Evolutionary conservation across 1,140 invertebrate species (phyloP).

Genomic region (Listronotus bonariensis): DNA sequence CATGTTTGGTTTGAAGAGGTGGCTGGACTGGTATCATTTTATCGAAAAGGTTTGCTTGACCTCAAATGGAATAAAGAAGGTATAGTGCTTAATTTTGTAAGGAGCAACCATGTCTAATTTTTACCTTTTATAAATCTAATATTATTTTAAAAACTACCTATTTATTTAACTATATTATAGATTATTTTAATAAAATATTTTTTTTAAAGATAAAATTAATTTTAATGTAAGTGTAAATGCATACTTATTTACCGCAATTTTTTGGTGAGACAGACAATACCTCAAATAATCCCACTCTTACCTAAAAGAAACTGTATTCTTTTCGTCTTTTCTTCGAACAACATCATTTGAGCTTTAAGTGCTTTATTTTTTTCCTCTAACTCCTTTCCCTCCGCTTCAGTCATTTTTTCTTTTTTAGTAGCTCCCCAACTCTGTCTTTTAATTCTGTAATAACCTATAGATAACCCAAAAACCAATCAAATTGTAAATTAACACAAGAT

Average conservation of each 20-base stretch:
- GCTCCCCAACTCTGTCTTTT: conserved; percentile 46
- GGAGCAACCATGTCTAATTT: no score
- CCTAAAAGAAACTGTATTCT: conserved; percentile 48
- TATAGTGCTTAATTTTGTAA: background rate
- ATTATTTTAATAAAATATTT: no score
- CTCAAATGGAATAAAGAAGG: conserved; percentile 4
- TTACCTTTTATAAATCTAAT: no score
- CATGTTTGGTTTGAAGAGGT: conserved; percentile 27
- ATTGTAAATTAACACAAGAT: no score
- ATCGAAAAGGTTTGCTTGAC: conserved; percentile 46
- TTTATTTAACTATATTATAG: no score
- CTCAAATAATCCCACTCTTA: no score
- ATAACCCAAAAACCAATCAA: no score
- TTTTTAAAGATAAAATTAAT: no score
- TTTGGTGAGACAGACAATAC: no score
- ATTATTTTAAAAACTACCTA: no score
- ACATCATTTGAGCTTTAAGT: conserved; percentile 49
- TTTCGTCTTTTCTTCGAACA: conserved; percentile 53
- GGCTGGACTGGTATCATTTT: conserved; percentile 37
- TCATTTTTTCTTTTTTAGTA: conserved; percentile 44
- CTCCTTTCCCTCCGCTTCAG: conserved; percentile 48
- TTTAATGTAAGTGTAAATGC: no score
- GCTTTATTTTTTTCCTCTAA: conserved; percentile 49
- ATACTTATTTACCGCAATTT: no score
- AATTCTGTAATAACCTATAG: conserved; percentile 46